Percentiles rank a stretch among this genome's conserved stretches.
These are phyloP conservation scores for Nomada fabriciana DNA, from an alignment of 2,888 invertebrate genomes.

Conservation along the genomic window DNA sequence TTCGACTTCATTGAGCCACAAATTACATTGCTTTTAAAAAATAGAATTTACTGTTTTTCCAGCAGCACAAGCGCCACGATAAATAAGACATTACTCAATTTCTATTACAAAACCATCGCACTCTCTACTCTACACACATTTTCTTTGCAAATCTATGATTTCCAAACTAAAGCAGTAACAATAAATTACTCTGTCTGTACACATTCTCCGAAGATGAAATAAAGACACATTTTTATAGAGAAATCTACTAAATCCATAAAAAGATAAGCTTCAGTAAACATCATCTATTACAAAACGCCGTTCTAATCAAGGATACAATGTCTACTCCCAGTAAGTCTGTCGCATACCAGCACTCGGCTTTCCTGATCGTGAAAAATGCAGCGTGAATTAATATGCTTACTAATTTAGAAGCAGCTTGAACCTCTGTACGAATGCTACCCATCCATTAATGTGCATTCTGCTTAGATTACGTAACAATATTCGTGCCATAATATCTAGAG, in stretches of 20 bases:
- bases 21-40: too few relatives aligned
- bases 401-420: slow-evolving; percentile 36
- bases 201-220: background rate
- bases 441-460: slow-evolving; percentile 25
- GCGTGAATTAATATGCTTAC: slow-evolving; percentile 18
- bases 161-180: background rate
- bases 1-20: background rate
- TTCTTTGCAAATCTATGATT: background rate
- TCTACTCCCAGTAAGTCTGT: slow-evolving; percentile 55
- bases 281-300: slow-evolving; percentile 33
- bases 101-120: too few relatives aligned
- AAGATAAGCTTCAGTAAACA: slow-evolving; percentile 22
- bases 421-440: slow-evolving; percentile 31
- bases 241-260: background rate
- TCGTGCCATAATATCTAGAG: slow-evolving; percentile 29
- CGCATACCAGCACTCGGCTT: slow-evolving; percentile 42
- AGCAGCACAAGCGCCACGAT: too few relatives aligned
- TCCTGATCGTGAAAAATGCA: slow-evolving; percentile 16
- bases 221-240: background rate
- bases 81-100: too few relatives aligned
- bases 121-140: background rate
- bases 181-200: background rate
- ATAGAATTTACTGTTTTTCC: too few relatives aligned
- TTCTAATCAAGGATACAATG: slow-evolving; percentile 34
- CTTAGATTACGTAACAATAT: slow-evolving; percentile 42